phyloP scores from a whole-genome alignment of 1,140 invertebrate genomes.

The Anadara kagoshimensis region DNA sequence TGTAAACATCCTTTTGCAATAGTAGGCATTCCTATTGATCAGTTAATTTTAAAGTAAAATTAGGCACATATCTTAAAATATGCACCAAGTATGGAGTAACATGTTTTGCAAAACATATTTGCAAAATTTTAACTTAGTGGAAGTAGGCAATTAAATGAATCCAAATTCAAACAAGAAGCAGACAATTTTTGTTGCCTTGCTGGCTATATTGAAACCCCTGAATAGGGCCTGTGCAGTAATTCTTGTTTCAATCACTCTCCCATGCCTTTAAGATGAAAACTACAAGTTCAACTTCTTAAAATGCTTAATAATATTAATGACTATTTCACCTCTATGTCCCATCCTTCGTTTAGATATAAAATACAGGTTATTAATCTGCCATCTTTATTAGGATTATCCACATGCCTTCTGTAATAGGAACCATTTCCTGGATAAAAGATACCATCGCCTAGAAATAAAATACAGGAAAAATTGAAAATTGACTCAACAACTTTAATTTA shows the following conservation, averaged over 20 bases:
- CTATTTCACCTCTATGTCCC: conserved; percentile 83
- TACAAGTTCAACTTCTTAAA: background rate
- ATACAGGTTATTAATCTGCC: conserved; percentile 96
- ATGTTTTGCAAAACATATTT: no score
- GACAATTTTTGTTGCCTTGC: no score
- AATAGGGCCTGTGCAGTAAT: background rate
- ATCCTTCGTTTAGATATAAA: conserved; percentile 96
- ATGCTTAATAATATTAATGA: background rate
- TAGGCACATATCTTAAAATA: no score
- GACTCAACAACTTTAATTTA: background rate
- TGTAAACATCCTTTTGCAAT: no score
- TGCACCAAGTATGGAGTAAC: no score
- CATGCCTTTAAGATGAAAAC: background rate
- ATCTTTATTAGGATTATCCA: conserved; percentile 97
- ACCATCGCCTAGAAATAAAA: conserved; percentile 90
- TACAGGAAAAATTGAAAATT: conserved; percentile 1
- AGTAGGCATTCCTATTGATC: no score
- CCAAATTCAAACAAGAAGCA: no score
- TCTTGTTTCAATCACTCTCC: background rate
- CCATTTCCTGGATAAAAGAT: conserved; percentile 96
- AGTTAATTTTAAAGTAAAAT: no score
- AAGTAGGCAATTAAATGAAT: no score
- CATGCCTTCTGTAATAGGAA: conserved; percentile 95
- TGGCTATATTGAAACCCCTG: no score
- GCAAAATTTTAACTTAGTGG: no score